Conservation (phyloP, 2,888 invertebrate genomes). For the Trachelus tabidus region DNA sequence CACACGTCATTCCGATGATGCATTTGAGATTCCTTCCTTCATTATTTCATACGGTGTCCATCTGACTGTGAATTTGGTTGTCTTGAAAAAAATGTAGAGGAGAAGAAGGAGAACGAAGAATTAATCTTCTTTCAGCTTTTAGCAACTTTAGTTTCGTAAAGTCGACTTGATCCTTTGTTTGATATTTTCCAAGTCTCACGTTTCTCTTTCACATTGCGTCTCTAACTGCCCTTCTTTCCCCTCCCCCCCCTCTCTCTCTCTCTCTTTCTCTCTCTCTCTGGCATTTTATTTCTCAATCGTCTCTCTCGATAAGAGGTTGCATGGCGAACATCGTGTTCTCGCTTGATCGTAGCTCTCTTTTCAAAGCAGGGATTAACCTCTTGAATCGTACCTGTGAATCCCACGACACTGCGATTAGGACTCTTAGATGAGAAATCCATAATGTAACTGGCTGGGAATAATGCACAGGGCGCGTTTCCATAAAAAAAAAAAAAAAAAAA, state of each 20-base stretch:
- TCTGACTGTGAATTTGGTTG: background rate
- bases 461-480: constrained; percentile 22
- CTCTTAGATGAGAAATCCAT: constrained; percentile 14
- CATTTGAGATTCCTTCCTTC: too few relatives aligned
- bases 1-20: too few relatives aligned
- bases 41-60: background rate
- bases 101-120: too few relatives aligned
- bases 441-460: constrained; percentile 24
- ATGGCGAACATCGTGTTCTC: constrained; percentile 50
- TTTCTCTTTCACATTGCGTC: background rate
- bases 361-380: too few relatives aligned
- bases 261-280: constrained; percentile 24
- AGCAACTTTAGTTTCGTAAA: too few relatives aligned
- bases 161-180: too few relatives aligned
- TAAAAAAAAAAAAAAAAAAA: background rate
- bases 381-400: constrained; percentile 7
- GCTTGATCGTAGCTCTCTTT: constrained; percentile 31
- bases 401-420: background rate
- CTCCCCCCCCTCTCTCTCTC: constrained; percentile 16
- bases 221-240: background rate
- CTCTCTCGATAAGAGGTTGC: constrained; percentile 32
- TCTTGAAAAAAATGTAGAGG: background rate
- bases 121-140: too few relatives aligned
- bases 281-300: constrained; percentile 15
- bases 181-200: background rate